These are phyloP conservation scores for Lasioglossum marginatum DNA, from an alignment of 2,888 invertebrate species.

Conservation along the genomic window DNA sequence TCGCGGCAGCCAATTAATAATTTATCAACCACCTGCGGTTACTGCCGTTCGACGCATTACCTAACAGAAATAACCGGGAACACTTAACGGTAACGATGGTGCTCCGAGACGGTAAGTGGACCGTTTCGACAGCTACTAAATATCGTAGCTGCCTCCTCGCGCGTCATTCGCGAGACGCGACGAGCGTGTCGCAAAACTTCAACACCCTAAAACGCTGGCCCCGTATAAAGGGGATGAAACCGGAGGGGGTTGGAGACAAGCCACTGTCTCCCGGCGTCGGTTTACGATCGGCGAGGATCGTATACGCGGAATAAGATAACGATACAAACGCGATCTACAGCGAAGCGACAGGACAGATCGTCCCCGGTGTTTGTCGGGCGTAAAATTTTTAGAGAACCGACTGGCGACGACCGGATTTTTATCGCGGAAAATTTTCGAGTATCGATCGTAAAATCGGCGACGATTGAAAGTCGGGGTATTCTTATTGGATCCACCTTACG, in stretches of 20 bases:
- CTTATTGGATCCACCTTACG: conserved; percentile 15
- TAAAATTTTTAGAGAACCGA: conserved; percentile 45
- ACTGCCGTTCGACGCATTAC: conserved; percentile 1
- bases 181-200: conserved; percentile 33
- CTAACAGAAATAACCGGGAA: conserved; percentile 25
- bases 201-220: conserved; percentile 11
- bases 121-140: conserved; percentile 31
- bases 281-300: conserved; percentile 43
- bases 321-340: conserved; percentile 12
- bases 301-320: conserved; percentile 42
- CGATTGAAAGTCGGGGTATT: conserved; percentile 6
- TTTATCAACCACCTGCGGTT: conserved; percentile 48
- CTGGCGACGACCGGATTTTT: conserved; percentile 28
- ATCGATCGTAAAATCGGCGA: conserved; percentile 30
- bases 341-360: conserved; percentile 1
- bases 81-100: conserved; percentile 26
- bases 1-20: conserved; percentile 33
- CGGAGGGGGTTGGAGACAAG: background rate
- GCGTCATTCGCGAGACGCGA: background rate
- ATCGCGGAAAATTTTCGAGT: conserved; percentile 34
- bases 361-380: conserved; percentile 17
- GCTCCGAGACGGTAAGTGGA: conserved; percentile 4
- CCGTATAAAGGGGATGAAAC: background rate
- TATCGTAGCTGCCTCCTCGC: conserved; percentile 5
- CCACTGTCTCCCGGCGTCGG: conserved; percentile 27